phyloP scores from a whole-genome alignment of 2,888 invertebrate genomes.

The Syritta pipiens region DNA sequence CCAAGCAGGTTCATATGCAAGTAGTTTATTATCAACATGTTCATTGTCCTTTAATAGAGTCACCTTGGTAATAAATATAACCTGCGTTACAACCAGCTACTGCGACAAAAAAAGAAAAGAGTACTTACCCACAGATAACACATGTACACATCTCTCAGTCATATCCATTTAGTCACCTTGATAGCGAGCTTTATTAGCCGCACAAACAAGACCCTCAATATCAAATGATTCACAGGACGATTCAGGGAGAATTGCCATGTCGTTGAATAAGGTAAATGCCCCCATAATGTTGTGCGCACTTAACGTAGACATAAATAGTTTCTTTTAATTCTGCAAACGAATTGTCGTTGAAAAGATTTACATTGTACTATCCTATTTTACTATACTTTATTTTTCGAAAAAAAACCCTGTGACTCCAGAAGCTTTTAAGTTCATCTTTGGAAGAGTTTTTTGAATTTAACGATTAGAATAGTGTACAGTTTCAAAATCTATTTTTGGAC shows the following conservation, averaged over 20 bases:
- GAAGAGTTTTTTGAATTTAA: no score
- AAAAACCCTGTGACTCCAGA: no score
- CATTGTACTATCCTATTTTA: no score
- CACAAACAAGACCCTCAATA: slow-evolving; percentile 25
- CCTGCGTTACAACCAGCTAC: not conserved
- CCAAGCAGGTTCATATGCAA: not conserved
- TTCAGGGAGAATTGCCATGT: slow-evolving; percentile 14
- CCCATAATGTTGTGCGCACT: slow-evolving; percentile 3
- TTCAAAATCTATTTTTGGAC: no score
- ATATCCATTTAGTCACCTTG: slow-evolving; percentile 16
- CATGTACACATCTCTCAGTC: not conserved
- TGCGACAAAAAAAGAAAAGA: not conserved
- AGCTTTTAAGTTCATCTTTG: no score
- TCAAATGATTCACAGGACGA: slow-evolving; percentile 21
- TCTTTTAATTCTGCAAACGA: slow-evolving; percentile 16
- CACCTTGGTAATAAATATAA: slow-evolving; percentile 35
- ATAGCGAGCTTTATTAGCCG: slow-evolving; percentile 22
- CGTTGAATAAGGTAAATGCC: slow-evolving; percentile 40
- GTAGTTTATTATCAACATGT: slow-evolving; percentile 31
- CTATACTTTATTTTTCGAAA: no score
- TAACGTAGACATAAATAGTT: slow-evolving; percentile 27
- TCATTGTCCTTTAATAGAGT: slow-evolving; percentile 38
- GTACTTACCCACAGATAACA: not conserved
- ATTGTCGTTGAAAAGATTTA: slow-evolving; percentile 24
- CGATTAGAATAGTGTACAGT: no score